Evolutionary conservation across 2,888 invertebrate species (phyloP), one percentile per base, ranked within the genome.

Genomic region (Stenurella melanura): DNA sequence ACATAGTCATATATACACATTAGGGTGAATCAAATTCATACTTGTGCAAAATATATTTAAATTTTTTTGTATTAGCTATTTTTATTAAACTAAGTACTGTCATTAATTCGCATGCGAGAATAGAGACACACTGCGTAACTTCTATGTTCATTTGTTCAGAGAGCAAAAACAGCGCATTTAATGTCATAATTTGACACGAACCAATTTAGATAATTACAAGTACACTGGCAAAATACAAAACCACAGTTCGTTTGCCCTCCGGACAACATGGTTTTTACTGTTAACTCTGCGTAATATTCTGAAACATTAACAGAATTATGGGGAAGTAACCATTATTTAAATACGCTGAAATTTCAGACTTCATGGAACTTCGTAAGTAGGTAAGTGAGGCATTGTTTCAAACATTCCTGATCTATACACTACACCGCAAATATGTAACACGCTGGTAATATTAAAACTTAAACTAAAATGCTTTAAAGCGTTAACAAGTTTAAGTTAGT

Each of bases 401-500:
- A 42, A 50, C 50, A 50, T 50, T 50, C 50, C 50, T 50, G 50
- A 50, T n/a, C 50, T n/a, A 50, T 50, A 50, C 50, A n/a, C 50
- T n/a, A 50, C n/a, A n/a, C 50, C 50, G n/a, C 50, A 50, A 50
- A 50, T 50, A 50, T 50, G 50, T n/a, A 50, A 50, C 12, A 17
- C 50, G 50, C 12, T 50, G 6, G 50, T 15, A n/a, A n/a, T 50
- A 50, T 50, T 50, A 50, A 50, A 50, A 50, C 50, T 50, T 50
- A n/a, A 50, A 17, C 50, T 50, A 50, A 50, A 50, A 50, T 50
- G 50, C 50, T 50, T n/a, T n/a, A n/a, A 50, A 50, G n/a, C 6
- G 15, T 50, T 50, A 50, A 50, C 50, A 50, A n/a, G n/a, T n/a
- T 50, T 50, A 50, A 17, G 50, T 50, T 50, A 50, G 15, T n/a